Evolutionary conservation across 2,113 vertebrate species (phyloP).

Genomic region (Oceanodroma tethys): DNA sequence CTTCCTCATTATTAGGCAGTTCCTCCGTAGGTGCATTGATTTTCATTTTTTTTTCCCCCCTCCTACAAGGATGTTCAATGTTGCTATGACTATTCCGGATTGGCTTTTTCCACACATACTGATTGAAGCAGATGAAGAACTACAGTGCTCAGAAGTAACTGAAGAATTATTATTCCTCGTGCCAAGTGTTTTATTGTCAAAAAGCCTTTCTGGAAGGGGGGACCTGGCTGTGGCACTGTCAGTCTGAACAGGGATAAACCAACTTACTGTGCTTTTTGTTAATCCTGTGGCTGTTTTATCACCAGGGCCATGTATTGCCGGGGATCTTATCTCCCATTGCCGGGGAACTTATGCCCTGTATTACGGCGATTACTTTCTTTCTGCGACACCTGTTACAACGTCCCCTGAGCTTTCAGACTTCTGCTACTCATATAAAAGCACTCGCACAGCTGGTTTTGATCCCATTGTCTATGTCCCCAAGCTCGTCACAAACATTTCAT

Average conservation of each 20-base stretch:
- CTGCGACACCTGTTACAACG: neutral
- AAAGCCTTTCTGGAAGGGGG: neutral
- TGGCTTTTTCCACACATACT: neutral
- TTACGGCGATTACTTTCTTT: fast-evolving
- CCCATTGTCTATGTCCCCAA: neutral
- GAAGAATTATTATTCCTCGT: neutral
- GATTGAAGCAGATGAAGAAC: neutral
- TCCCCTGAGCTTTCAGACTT: neutral
- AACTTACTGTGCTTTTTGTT: neutral
- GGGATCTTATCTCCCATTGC: neutral
- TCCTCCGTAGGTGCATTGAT: neutral
- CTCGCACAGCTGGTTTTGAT: neutral
- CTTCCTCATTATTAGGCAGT: slow-evolving; percentile 1
- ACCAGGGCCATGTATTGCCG: neutral
- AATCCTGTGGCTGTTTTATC: neutral
- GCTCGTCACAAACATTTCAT: neutral
- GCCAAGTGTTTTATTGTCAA: neutral
- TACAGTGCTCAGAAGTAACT: neutral
- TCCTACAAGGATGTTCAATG: neutral
- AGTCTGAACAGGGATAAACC: neutral
- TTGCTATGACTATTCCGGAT: neutral
- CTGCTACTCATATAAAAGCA: neutral
- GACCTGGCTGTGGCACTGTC: neutral
- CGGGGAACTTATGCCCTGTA: neutral
- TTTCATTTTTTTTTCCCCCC: neutral